phyloP scores from a whole-genome alignment of 37 sponge, comb jelly and placozoan genomes.

The Amphimedon queenslandica region DNA sequence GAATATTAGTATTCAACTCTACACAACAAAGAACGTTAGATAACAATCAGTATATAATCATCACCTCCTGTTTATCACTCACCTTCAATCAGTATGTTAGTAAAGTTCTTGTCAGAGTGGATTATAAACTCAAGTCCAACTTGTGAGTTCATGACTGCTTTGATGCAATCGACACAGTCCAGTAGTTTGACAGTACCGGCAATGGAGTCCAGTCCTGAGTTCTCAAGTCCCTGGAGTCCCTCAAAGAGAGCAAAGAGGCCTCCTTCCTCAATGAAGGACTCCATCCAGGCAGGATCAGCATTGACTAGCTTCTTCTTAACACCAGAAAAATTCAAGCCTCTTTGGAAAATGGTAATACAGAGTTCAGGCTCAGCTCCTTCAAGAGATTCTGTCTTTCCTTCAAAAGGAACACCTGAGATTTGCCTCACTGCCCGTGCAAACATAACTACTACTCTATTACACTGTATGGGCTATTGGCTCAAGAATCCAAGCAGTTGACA shows the following conservation, averaged over 20 bases:
- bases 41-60: too few relatives aligned
- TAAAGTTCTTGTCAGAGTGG: constrained; percentile 39
- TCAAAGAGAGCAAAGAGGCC: constrained; percentile 82
- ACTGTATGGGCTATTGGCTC: too few relatives aligned
- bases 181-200: constrained; percentile 82
- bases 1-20: constrained; percentile 88
- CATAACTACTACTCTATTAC: too few relatives aligned
- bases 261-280: constrained; percentile 72
- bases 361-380: constrained; percentile 81
- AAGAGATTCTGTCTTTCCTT: constrained; percentile 6
- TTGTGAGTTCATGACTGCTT: constrained; percentile 83
- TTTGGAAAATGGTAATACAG: constrained; percentile 51
- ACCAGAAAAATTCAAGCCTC: constrained; percentile 61
- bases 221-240: constrained; percentile 60
- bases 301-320: constrained; percentile 61
- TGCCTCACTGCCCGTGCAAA: too few relatives aligned
- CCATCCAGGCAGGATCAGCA: constrained; percentile 81
- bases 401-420: too few relatives aligned
- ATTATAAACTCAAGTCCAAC: constrained; percentile 79
- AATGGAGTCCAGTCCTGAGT: constrained; percentile 60
- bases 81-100: constrained; percentile 64
- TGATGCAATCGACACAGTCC: constrained; percentile 83
- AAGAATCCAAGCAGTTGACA: too few relatives aligned
- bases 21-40: constrained; percentile 9
- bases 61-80: too few relatives aligned